These are phyloP conservation scores for Euzetes globulus DNA, from an alignment of 2,888 invertebrate species.

Conservation along the genomic window DNA sequence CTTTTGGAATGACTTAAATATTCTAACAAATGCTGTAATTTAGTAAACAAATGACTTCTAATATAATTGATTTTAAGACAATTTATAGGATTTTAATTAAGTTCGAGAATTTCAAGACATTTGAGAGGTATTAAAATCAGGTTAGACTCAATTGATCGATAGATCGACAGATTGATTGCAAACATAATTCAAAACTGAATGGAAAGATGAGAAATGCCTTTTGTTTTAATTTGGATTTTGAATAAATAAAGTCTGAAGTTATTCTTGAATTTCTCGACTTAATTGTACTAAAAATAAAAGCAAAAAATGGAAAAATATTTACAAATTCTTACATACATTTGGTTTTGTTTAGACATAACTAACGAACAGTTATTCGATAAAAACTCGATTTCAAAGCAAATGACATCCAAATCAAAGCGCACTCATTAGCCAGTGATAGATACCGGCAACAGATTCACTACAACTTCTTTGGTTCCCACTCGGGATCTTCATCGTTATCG, in stretches of 20 bases:
- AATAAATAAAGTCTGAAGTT: neutral
- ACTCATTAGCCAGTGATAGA: neutral
- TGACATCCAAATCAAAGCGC: neutral
- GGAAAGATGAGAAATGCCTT: slow-evolving; percentile 9
- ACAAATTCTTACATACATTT: slow-evolving; percentile 30
- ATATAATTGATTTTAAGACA: slow-evolving; percentile 7
- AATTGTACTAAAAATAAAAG: slow-evolving; percentile 31
- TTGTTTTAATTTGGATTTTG: neutral
- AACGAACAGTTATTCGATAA: neutral
- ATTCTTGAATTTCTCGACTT: slow-evolving; percentile 25
- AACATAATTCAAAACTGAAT: slow-evolving; percentile 1
- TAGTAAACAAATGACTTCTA: slow-evolving; percentile 25
- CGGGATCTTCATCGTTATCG: slow-evolving; percentile 30
- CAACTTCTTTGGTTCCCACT: slow-evolving; percentile 31
- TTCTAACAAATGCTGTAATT: slow-evolving; percentile 14
- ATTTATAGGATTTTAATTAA: slow-evolving; percentile 15
- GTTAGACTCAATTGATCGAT: neutral
- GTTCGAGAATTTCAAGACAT: slow-evolving; percentile 28
- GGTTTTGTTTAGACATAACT: slow-evolving; percentile 19
- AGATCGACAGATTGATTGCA: neutral
- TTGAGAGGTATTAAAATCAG: slow-evolving; percentile 22
- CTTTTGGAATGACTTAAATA: slow-evolving; percentile 18
- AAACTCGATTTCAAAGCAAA: neutral
- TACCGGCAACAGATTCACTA: neutral
- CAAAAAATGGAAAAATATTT: slow-evolving; percentile 23